These are phyloP conservation scores for Azorinus chamasolen DNA, from an alignment of 2,888 invertebrate genomes.

Conservation along the genomic window DNA sequence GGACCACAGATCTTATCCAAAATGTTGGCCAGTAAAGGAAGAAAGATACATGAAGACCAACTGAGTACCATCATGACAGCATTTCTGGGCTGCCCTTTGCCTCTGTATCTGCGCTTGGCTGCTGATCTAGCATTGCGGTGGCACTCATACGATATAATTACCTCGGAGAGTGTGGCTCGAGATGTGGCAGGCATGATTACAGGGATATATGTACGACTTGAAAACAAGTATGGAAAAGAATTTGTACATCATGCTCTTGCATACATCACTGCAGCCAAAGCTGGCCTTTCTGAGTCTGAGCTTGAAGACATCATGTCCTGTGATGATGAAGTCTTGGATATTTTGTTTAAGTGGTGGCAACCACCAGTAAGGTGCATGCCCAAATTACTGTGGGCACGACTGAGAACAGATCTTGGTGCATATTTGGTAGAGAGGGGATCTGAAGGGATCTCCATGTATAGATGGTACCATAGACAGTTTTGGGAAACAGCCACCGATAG, in stretches of 20 bases:
- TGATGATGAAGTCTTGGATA: constrained; percentile 75
- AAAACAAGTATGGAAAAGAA: constrained; percentile 64
- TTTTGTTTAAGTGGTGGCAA: constrained; percentile 68
- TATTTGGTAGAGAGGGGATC: constrained; percentile 71
- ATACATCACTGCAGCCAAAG: constrained; percentile 73
- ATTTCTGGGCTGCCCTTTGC: constrained; percentile 68
- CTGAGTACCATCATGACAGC: constrained; percentile 60
- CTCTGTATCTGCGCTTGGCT: constrained; percentile 75
- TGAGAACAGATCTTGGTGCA: constrained; percentile 66
- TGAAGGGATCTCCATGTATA: constrained; percentile 70
- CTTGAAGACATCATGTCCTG: constrained; percentile 77
- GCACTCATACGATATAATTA: constrained; percentile 71
- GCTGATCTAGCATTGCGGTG: constrained; percentile 70
- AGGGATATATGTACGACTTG: constrained; percentile 69
- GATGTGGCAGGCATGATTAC: constrained; percentile 73
- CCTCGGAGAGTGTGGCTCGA: constrained; percentile 37
- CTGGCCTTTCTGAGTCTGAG: constrained; percentile 73
- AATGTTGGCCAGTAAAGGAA: constrained; percentile 56
- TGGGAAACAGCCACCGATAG: constrained; percentile 67
- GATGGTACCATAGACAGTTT: constrained; percentile 80
- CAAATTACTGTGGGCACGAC: constrained; percentile 72
- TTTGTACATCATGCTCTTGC: constrained; percentile 73
- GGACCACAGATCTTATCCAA: constrained; percentile 68
- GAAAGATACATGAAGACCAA: constrained; percentile 69
- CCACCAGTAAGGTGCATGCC: constrained; percentile 80